phyloP scores from a whole-genome alignment of 2,888 invertebrate species.

The Caenorhabditis sp. region DNA sequence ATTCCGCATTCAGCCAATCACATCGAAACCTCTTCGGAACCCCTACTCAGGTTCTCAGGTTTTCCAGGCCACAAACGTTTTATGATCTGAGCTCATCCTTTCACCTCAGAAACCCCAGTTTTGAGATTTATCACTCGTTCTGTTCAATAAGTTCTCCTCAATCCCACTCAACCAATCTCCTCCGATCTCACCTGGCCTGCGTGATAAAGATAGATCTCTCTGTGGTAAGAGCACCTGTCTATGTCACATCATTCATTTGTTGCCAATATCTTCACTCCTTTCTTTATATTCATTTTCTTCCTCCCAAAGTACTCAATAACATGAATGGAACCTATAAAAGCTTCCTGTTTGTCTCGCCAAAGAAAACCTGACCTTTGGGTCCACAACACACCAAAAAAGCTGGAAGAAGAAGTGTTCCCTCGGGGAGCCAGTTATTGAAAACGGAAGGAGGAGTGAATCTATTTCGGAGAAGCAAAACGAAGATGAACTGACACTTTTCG shows the following conservation, averaged over 20 bases:
- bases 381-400: neutral
- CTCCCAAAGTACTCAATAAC: neutral
- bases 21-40: no score
- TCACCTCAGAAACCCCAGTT: no score
- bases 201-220: conserved; percentile 20
- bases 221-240: conserved; percentile 22
- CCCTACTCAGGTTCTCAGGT: no score
- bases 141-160: no score
- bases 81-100: no score
- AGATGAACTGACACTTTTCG: conserved; percentile 31
- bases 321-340: neutral
- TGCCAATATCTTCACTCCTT: conserved; percentile 11
- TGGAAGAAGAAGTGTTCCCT: conserved; percentile 12
- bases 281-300: neutral
- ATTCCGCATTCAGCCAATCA: no score
- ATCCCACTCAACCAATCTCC: no score
- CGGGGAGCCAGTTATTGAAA: conserved; percentile 29
- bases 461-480: conserved; percentile 9
- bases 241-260: conserved; percentile 26
- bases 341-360: neutral
- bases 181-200: conserved; percentile 7
- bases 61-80: no score
- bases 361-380: conserved; percentile 8
- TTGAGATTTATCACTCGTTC: no score
- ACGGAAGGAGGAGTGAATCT: conserved; percentile 12